Evolutionary conservation across 2,888 invertebrate genomes (phyloP), one percentile per base, ranked within the genome.

Genomic region (Ormyrus labotus): DNA sequence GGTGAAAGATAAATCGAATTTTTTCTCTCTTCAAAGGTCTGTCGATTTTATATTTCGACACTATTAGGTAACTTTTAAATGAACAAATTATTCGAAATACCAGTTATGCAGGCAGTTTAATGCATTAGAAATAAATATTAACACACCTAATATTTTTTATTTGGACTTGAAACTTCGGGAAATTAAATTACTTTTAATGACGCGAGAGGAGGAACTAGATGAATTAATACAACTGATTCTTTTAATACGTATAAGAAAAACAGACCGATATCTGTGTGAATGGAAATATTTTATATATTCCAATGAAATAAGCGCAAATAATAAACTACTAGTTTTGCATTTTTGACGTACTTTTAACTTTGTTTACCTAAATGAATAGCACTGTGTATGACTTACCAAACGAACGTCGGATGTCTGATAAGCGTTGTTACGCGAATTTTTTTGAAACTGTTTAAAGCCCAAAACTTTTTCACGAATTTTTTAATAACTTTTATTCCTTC

Each of bases 351-450:
- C 48, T 50, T 63, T 67, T 63, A 5, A 68, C 47, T 19, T 68
- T 10, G 7, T 68, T 60, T 19, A 53, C n/a, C 8, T 51, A n/a
- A 51, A 67, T 19, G 45, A 50, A n/a, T 13, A 51, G 63, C 68
- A 75, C 60, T 61, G 19, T 10, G 68, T 60, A 13, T 53, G 47
- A 67, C n/a, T 6, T 64, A 53, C 13, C 47, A 68, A 47, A 60
- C 68, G 53, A 72, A 67, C 11, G 53, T 48, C 34, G 58, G 60
- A 60, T 78, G 60, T 65, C 58, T 67, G 51, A 67, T 60, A n/a
- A 58, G 34, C 60, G 11, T 48, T 67, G 34, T 55, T 68, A 68
- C 19, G 34, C 34, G 19, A 19, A 51, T 72, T 34, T 65, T 34
- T 70, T 80, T 13, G 6, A 47, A n/a, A n/a, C 47, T 61, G 19